Conservation (phyloP, 2,888 invertebrate genomes). For the Sphaerophoria taeniata region DNA sequence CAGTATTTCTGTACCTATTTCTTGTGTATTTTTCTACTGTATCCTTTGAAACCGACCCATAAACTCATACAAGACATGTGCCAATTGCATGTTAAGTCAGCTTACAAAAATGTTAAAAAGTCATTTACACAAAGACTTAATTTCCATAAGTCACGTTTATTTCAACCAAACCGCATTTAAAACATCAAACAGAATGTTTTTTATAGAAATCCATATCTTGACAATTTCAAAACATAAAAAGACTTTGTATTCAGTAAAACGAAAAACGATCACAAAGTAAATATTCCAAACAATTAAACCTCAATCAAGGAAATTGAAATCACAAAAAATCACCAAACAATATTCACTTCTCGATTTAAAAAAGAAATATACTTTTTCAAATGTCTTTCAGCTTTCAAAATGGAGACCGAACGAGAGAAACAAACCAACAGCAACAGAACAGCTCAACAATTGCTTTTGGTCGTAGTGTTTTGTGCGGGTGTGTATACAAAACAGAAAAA, state of each 20-base stretch:
- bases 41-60: too few relatives aligned
- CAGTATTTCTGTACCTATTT: too few relatives aligned
- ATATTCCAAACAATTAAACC: constrained; percentile 65
- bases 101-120: background rate
- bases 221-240: constrained; percentile 16
- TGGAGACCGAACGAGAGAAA: background rate
- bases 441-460: constrained; percentile 41
- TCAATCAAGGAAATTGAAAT: constrained; percentile 70
- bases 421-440: constrained; percentile 8
- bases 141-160: constrained; percentile 30
- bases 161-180: background rate
- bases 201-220: background rate
- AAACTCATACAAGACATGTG: too few relatives aligned
- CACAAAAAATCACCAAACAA: constrained; percentile 44
- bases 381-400: constrained; percentile 22
- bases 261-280: constrained; percentile 39
- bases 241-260: constrained; percentile 1
- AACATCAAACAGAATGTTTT: constrained; percentile 2
- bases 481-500: background rate
- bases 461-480: background rate
- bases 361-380: constrained; percentile 1
- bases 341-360: constrained; percentile 41
- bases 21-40: too few relatives aligned
- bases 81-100: too few relatives aligned
- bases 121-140: constrained; percentile 5